Evolutionary conservation across 2,888 invertebrate species (phyloP).

Genomic region (Leucophenga montana): DNA sequence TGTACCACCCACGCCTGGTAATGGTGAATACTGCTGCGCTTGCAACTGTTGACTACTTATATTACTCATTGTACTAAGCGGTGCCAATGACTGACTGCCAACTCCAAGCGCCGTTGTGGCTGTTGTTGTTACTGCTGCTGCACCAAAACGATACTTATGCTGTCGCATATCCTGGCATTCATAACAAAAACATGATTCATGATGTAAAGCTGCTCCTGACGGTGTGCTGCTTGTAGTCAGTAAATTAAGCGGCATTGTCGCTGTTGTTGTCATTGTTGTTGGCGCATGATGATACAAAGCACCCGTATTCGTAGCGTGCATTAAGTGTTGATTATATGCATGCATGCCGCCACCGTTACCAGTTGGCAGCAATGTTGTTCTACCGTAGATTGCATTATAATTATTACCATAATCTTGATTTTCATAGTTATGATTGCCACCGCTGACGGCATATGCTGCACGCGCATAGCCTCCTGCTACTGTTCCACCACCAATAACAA

Average conservation of each 20-base stretch:
- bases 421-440: conserved; percentile 39
- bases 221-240: neutral
- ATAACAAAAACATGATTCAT: conserved; percentile 72
- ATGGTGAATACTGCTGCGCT: conserved; percentile 57
- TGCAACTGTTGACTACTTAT: conserved; percentile 23
- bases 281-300: conserved; percentile 36
- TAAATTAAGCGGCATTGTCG: neutral
- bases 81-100: conserved; percentile 31
- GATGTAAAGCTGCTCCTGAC: conserved; percentile 53
- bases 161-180: conserved; percentile 70
- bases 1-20: conserved; percentile 36
- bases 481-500: conserved; percentile 28
- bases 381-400: conserved; percentile 62
- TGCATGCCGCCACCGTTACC: conserved; percentile 49
- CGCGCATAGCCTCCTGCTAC: conserved; percentile 46
- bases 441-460: conserved; percentile 43
- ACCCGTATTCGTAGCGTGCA: conserved; percentile 48
- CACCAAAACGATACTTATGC: conserved; percentile 54
- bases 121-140: conserved; percentile 42
- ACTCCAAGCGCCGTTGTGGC: conserved; percentile 15
- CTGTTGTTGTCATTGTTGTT: neutral
- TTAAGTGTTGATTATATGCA: conserved; percentile 44
- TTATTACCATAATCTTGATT: conserved; percentile 54
- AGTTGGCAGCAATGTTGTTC: conserved; percentile 54
- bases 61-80: conserved; percentile 30